Conservation (phyloP, 1,140 invertebrate genomes). For the Ditylenchus dipsaci region DNA sequence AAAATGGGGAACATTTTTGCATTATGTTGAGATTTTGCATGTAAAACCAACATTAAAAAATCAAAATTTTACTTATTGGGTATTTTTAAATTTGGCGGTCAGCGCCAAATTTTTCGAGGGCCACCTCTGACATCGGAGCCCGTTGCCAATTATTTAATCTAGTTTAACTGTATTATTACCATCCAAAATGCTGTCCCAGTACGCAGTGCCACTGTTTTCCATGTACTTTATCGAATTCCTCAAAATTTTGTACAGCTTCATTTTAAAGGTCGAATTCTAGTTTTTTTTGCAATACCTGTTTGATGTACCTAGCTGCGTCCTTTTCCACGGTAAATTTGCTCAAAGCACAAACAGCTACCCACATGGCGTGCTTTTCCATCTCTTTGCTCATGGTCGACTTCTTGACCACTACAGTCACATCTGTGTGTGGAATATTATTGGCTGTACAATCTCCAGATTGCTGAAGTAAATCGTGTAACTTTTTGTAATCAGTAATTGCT, state of each 20-base stretch:
- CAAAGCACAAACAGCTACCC: slow-evolving; percentile 26
- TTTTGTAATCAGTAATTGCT: no score
- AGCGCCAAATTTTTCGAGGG: no score
- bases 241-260: slow-evolving; percentile 4
- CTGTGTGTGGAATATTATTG: not conserved
- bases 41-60: no score
- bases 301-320: slow-evolving; percentile 31
- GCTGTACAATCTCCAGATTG: no score
- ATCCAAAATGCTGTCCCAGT: slow-evolving; percentile 37
- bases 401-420: slow-evolving; percentile 4
- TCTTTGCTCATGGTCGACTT: slow-evolving; percentile 23
- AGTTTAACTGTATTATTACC: no score
- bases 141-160: no score
- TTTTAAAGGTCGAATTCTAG: not conserved
- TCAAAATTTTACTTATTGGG: no score
- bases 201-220: slow-evolving; percentile 36
- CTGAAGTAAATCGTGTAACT: no score
- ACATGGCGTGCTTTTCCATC: slow-evolving; percentile 34
- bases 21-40: no score
- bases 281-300: slow-evolving; percentile 20
- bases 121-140: no score
- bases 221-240: slow-evolving; percentile 26
- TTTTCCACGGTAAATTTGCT: slow-evolving; percentile 35
- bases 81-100: no score
- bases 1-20: no score